A percentile compares a stretch with the other conserved stretches of the same genome.
Conservation (phyloP, 2,797 vertebrate genomes). For the Characodon lateralis region DNA sequence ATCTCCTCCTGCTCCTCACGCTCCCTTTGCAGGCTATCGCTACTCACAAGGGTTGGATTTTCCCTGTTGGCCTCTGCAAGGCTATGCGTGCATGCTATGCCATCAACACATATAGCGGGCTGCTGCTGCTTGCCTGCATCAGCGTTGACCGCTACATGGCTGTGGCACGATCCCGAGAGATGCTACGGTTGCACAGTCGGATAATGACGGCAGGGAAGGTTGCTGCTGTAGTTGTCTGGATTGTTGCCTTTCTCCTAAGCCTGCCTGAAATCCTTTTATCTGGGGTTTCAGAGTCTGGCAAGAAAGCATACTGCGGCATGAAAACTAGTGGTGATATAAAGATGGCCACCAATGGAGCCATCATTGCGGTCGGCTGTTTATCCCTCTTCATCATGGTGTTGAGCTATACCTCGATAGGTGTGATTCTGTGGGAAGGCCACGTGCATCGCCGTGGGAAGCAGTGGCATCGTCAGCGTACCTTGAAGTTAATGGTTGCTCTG, state of each 20-base stretch:
- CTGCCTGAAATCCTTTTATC: conserved; percentile 85
- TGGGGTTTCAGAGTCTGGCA: conserved; percentile 16
- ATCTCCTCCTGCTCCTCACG: conserved; percentile 87
- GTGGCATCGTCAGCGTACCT: conserved; percentile 75
- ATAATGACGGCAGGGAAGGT: conserved; percentile 68
- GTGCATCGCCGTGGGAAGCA: conserved; percentile 74
- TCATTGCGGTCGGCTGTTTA: conserved; percentile 84
- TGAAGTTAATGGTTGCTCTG: conserved; percentile 85
- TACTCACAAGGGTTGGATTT: conserved; percentile 76
- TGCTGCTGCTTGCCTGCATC: conserved; percentile 90
- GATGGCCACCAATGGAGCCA: conserved; percentile 72
- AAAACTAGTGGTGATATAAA: conserved; percentile 65
- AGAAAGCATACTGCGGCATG: conserved; percentile 69
- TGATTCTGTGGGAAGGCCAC: conserved; percentile 76
- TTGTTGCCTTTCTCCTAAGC: conserved; percentile 82
- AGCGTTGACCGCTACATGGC: conserved; percentile 90
- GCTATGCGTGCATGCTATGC: conserved; percentile 79
- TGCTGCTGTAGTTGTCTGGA: conserved; percentile 73
- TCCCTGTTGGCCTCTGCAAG: conserved; percentile 76
- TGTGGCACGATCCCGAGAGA: conserved; percentile 78
- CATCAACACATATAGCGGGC: conserved; percentile 89
- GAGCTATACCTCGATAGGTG: conserved; percentile 84
- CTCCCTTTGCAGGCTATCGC: conserved; percentile 79
- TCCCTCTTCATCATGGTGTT: conserved; percentile 85
- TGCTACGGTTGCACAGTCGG: conserved; percentile 64